Percentiles rank a stretch among this genome's conserved stretches.
phyloP scores from a whole-genome alignment of 2,888 invertebrate species.

The Keiferia lycopersicella region DNA sequence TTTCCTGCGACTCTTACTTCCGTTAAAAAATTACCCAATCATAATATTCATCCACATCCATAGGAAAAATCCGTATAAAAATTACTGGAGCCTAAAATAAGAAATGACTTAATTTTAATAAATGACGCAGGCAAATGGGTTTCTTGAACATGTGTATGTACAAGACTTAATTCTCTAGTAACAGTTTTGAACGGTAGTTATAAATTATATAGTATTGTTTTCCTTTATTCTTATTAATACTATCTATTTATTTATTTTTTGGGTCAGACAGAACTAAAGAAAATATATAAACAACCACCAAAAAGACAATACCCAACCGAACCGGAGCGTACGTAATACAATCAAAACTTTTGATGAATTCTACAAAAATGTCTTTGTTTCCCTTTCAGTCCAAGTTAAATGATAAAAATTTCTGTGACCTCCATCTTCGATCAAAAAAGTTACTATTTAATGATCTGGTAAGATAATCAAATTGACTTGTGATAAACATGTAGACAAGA shows the following conservation, averaged over 20 bases:
- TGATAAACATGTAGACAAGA: background rate
- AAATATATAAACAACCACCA: slow-evolving; percentile 49
- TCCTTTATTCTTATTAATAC: no score
- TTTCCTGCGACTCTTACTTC: background rate
- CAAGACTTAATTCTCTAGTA: no score
- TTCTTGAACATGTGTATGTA: slow-evolving; percentile 1
- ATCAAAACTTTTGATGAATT: slow-evolving; percentile 80
- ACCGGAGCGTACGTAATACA: slow-evolving; percentile 68
- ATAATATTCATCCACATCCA: background rate
- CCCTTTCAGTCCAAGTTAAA: slow-evolving; percentile 69
- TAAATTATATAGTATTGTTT: no score
- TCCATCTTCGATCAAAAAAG: slow-evolving; percentile 54
- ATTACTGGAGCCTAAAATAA: background rate
- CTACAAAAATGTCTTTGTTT: slow-evolving; percentile 73
- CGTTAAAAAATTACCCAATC: background rate
- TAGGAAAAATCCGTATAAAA: background rate
- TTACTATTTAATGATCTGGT: slow-evolving; percentile 46
- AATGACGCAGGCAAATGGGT: background rate
- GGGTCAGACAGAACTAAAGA: no score
- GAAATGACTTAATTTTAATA: slow-evolving; percentile 6
- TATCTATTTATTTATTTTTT: no score
- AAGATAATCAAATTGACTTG: slow-evolving; percentile 43
- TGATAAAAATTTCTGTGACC: slow-evolving; percentile 64
- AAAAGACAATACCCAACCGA: slow-evolving; percentile 68
- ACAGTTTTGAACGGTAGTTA: no score